phyloP scores from a whole-genome alignment of 2,113 vertebrate genomes.

The Phalacrocorax carbo region DNA sequence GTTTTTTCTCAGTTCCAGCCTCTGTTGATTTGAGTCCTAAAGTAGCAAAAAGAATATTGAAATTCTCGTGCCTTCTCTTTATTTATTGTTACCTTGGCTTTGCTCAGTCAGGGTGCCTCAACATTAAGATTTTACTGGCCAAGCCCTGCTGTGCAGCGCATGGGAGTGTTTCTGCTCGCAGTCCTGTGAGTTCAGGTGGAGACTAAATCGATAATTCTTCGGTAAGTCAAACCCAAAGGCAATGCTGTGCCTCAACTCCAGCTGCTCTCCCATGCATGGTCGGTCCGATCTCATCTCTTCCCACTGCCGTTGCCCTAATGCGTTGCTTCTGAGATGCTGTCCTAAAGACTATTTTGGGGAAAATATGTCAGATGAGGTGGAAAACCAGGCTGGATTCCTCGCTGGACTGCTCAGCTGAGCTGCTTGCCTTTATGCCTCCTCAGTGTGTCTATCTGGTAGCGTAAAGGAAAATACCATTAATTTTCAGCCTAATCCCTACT shows the following conservation, averaged over 20 bases:
- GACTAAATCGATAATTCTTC: neutral
- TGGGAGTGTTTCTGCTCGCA: neutral
- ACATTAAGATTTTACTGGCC: neutral
- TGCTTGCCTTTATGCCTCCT: neutral
- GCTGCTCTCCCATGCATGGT: neutral
- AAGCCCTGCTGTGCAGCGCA: neutral
- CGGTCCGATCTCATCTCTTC: neutral
- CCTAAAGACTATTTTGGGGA: neutral
- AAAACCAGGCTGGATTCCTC: neutral
- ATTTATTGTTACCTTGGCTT: neutral
- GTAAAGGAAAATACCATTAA: neutral
- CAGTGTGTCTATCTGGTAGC: fast-evolving
- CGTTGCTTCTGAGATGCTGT: neutral
- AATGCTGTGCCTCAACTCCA: neutral
- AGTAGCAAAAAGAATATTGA: neutral
- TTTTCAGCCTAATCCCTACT: neutral
- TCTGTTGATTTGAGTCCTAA: neutral
- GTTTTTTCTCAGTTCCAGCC: neutral
- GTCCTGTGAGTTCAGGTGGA: neutral
- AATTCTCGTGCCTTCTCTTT: neutral
- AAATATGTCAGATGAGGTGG: neutral
- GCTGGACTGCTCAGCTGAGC: neutral
- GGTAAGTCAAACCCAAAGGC: neutral
- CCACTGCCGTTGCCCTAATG: neutral
- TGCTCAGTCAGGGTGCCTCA: neutral